Conservation (phyloP, 2,888 invertebrate species). For the Creontiades dilutus region DNA sequence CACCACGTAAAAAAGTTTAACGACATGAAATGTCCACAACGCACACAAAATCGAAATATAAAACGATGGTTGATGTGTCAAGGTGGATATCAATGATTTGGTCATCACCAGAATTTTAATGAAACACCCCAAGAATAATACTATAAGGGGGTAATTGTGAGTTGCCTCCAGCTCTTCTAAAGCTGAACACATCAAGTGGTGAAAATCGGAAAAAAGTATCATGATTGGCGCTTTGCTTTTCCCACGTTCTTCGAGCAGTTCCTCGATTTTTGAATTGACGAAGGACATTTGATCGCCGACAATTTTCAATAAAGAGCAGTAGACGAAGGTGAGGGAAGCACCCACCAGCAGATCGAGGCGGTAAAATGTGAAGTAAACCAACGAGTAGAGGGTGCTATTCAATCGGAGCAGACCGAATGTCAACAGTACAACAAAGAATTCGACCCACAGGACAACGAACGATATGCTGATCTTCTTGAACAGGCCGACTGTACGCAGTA, state of each 20-base stretch:
- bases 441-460: neutral
- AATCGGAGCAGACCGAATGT: neutral
- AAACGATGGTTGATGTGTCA: neutral
- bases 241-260: neutral
- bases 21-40: neutral
- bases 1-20: constrained; percentile 1
- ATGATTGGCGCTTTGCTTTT: neutral
- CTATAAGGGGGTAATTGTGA: constrained; percentile 29
- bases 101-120: constrained; percentile 36
- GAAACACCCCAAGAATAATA: constrained; percentile 36
- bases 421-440: neutral
- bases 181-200: constrained; percentile 34
- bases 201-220: constrained; percentile 1
- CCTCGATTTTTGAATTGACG: neutral
- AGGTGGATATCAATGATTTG: constrained; percentile 9
- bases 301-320: constrained; percentile 14
- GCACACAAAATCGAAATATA: neutral
- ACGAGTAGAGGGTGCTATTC: neutral
- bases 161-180: neutral
- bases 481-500: neutral
- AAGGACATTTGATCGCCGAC: constrained; percentile 25
- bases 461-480: neutral
- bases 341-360: neutral
- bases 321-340: neutral
- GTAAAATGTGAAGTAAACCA: neutral